Conservation (phyloP, 2,797 vertebrate genomes). For the Phyllotis vaccarum region DNA sequence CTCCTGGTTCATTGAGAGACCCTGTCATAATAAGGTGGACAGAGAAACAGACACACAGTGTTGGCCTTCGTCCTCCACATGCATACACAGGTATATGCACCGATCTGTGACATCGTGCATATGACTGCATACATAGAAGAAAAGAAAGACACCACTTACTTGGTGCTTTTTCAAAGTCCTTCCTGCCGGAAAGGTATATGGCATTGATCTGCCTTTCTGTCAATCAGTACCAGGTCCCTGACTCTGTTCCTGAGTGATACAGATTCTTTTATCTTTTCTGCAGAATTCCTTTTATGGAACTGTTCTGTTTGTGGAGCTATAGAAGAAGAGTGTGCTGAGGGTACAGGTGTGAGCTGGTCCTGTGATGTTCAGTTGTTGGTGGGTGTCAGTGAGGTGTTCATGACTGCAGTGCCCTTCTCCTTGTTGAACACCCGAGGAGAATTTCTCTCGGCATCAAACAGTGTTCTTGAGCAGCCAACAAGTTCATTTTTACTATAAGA, state of each 20-base stretch:
- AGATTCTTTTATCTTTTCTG: slow-evolving; percentile 16
- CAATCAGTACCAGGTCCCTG: neutral
- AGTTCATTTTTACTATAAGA: slow-evolving; percentile 43
- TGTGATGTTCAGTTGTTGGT: neutral
- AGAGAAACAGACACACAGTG: neutral
- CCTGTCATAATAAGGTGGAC: neutral
- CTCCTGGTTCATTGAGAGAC: neutral
- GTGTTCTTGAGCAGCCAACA: neutral
- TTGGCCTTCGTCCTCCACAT: no score
- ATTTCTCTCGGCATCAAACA: slow-evolving; percentile 49
- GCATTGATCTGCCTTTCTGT: neutral
- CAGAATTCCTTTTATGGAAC: slow-evolving; percentile 2
- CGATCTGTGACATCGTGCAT: neutral
- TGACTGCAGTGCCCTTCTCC: neutral
- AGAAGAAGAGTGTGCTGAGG: neutral
- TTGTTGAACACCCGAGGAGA: slow-evolving; percentile 28
- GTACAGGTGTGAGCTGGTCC: neutral
- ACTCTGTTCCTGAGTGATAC: neutral
- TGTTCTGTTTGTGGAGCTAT: neutral
- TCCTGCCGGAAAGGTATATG: neutral
- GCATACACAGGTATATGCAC: neutral
- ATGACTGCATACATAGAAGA: neutral
- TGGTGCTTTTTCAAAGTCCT: neutral
- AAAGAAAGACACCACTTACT: neutral
- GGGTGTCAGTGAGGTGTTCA: neutral